Evolutionary conservation across 2,797 vertebrate genomes (phyloP).

Genomic region (Euthynnus affinis): DNA sequence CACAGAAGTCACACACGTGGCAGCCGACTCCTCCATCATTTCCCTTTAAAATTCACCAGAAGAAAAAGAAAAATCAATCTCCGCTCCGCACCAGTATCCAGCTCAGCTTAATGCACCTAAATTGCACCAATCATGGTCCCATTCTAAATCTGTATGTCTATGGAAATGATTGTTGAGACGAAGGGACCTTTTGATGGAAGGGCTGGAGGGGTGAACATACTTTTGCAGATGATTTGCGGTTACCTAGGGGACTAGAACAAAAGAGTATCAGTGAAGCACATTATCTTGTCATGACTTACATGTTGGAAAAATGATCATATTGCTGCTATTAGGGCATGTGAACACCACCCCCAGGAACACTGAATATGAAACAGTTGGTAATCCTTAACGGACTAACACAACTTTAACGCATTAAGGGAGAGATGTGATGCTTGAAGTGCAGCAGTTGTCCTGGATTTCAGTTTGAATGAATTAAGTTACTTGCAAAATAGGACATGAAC

Average conservation of each 20-base stretch:
- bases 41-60: constrained; percentile 53
- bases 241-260: constrained; percentile 73
- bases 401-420: constrained; percentile 15
- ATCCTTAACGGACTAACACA: constrained; percentile 27
- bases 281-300: constrained; percentile 71
- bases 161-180: constrained; percentile 69
- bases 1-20: neutral
- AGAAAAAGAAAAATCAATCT: constrained; percentile 35
- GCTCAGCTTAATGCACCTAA: constrained; percentile 72
- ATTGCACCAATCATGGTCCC: constrained; percentile 78
- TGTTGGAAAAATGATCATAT: constrained; percentile 35
- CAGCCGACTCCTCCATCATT: constrained; percentile 30
- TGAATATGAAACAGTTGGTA: constrained; percentile 22
- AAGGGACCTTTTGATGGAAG: constrained; percentile 54
- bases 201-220: constrained; percentile 8
- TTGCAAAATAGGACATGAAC: neutral
- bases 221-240: constrained; percentile 60
- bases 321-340: constrained; percentile 31
- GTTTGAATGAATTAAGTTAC: neutral
- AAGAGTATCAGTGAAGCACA: constrained; percentile 44
- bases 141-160: constrained; percentile 67
- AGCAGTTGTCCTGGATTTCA: neutral
- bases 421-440: neutral
- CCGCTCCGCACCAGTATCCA: constrained; percentile 46
- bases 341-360: neutral